Base-by-base conservation (phyloP, 2,797 vertebrate species). In the Loris lydekkerianus region DNA sequence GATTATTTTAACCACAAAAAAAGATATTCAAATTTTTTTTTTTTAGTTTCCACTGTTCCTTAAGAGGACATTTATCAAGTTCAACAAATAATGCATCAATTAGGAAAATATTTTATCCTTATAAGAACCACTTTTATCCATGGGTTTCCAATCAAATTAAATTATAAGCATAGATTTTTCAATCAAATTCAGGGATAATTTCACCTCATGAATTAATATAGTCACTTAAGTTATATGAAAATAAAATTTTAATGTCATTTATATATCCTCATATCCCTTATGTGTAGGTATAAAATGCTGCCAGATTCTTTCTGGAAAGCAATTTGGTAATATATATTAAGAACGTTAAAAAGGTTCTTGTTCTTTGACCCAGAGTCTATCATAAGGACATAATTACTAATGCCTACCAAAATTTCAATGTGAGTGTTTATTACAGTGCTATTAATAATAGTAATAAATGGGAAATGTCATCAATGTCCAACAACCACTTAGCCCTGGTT, bases 1-100 rank as follows among this genome's bases (percentile, higher is more conserved):
- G 86, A 21, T 94, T 97, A 89, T 84, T 94, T 81, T 95, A 90
- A 75, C 94, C 77, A 97, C 81, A 88, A 95, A 91, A 91, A 90
- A 84, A 95, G 58, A 82, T 27, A 25, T 80, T 93, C 27, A 56
- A 3, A 37, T 88, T 95, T 89, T 94, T 46, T 76, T 65, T 49
- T 89, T 86, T 93, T 61, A 81, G 67, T 91, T 95, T 92, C 43
- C 29, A 93, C 37, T 83, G n/a, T 46, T 60, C 15, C 46, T 86
- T 93, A 89, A 96, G 96, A 97, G 46, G 34, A 73, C 60, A 92
- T 81, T 91, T 92, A 69, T 91, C 72, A 87, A 91, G 13, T 89
- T 83, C 88, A 27, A 89, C 96, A 84, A 96, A 65, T 78, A 97
- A 94, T 90, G 34, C 90, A 95, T 87, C 81, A 88, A 95, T 96